Percentiles rank a stretch among this genome's conserved stretches.
These are phyloP conservation scores for Poecilia picta DNA, from an alignment of 2,797 vertebrate species.

Conservation along the genomic window DNA sequence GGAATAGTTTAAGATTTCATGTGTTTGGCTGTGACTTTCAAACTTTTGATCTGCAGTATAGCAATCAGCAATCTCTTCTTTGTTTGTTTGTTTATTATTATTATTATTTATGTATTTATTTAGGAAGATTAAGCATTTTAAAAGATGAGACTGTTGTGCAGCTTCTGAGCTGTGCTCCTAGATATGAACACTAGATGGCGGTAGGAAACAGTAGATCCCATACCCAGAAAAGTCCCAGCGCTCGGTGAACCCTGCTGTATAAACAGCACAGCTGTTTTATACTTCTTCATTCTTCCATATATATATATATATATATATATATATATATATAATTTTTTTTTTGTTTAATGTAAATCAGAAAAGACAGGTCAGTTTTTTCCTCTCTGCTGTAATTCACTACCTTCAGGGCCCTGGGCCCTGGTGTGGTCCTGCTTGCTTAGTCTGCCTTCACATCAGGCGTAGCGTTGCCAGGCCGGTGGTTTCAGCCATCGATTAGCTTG, in stretches of 20 bases:
- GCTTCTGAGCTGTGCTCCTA: slow-evolving; percentile 13
- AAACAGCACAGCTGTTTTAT: background rate
- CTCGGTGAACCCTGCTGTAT: background rate
- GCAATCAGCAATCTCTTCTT: background rate
- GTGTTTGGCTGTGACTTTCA: background rate
- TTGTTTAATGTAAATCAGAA: background rate
- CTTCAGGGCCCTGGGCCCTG: slow-evolving; percentile 1
- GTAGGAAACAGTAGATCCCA: slow-evolving; percentile 15
- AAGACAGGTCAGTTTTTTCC: background rate
- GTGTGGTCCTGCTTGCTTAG: background rate
- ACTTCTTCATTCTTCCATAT: background rate
- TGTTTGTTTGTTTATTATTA: background rate
- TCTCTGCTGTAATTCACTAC: background rate
- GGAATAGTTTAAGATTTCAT: background rate
- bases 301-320: too few species aligned
- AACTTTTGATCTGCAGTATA: too few species aligned
- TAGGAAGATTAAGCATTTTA: background rate
- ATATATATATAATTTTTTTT: background rate
- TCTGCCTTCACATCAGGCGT: slow-evolving; percentile 1
- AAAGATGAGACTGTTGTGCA: background rate
- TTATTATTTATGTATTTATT: background rate
- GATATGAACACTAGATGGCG: slow-evolving; percentile 62
- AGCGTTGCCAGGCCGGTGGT: background rate
- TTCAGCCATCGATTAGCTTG: slow-evolving; percentile 32
- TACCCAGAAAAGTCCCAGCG: background rate